Base-by-base conservation (phyloP, 2,113 vertebrate genomes). In the Scytalopus superciliaris region DNA sequence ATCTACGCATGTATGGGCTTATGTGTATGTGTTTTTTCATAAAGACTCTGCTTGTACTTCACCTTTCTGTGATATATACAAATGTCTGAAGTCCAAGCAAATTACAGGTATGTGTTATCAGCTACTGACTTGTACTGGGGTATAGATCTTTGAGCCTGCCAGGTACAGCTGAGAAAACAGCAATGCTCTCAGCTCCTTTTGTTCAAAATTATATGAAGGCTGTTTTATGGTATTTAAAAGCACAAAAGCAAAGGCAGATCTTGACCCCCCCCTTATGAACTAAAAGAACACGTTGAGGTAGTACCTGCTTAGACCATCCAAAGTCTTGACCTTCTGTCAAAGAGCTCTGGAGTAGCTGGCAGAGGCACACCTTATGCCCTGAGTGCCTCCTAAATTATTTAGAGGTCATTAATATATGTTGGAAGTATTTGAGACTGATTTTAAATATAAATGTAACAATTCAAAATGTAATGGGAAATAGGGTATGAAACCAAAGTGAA, bases 401-500 rank as follows among this genome's bases (percentile, higher is more conserved):
- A 94, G 52, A 72, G 4, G 42, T 62, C 67, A 76, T 91, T 91
- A 84, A 94, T 90, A 62, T 39, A 27, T 52, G 67, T 73, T 93
- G 31, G 37, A 89, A 18, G 0, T 87, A 44, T 73, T 72, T 62
- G 73, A 92, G 25, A n/a, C 60, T 22, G 73, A 60, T 89, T 93
- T 97, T 85, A 89, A 91, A 85, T 95, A 87, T 89, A 82, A 85
- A 95, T 85, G 74, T 74, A 80, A 87, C 67, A 35, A 31, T 87
- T 80, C 17, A 79, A 81, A 85, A 67, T 63, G 66, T 56, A 77
- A 12, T 85, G 27, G 50, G 78, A 83, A 83, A 42, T 49, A 73
- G 62, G 59, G 31, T 15, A 12, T 73, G 59, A 83, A 77, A 55
- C 37, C 16, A 8, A 63, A 50, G 67, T 45, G 55, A 91, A 73